Conservation (phyloP, 2,888 invertebrate species). For the Enchytraeus crypticus region DNA sequence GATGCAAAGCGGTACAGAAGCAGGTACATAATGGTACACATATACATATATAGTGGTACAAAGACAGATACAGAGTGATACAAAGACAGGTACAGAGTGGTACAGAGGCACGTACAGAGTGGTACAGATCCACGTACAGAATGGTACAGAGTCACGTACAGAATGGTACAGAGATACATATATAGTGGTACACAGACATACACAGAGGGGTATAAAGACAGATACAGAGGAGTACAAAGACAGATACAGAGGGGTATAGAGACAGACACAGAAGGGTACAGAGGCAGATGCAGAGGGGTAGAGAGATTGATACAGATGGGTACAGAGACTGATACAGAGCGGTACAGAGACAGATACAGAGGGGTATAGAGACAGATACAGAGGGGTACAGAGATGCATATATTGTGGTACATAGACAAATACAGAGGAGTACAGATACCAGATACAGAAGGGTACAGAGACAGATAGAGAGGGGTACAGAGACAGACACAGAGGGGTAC, state of each 20-base stretch:
- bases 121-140: no score
- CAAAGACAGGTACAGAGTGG: no score
- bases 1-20: no score
- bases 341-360: not conserved
- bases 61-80: no score
- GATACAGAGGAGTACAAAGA: not conserved
- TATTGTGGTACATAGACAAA: not conserved
- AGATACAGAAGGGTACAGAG: not conserved
- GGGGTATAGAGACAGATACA: not conserved
- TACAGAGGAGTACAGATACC: not conserved
- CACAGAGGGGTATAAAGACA: no score
- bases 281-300: not conserved
- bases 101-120: no score
- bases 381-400: not conserved
- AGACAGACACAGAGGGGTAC: not conserved
- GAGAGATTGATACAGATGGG: not conserved
- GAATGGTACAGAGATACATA: not conserved
- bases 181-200: not conserved
- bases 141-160: not conserved
- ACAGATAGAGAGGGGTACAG: not conserved
- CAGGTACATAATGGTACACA: not conserved
- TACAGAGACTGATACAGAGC: not conserved
- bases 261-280: no score
- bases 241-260: not conserved
- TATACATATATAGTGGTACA: not conserved